Conservation (phyloP, 53 echinoderm and acorn worm genomes). For the Echinometra lucunter region DNA sequence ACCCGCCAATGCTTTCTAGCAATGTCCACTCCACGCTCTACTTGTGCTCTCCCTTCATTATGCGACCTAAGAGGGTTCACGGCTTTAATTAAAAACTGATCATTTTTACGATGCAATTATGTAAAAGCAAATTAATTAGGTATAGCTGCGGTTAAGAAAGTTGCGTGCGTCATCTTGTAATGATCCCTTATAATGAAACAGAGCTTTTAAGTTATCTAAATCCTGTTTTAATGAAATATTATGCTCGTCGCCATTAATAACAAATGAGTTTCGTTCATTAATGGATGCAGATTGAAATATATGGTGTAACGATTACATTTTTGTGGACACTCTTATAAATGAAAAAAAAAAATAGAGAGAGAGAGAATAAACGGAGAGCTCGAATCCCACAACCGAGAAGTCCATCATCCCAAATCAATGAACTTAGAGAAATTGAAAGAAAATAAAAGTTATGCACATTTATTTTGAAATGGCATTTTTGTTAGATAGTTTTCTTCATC, state of each 20-base stretch:
- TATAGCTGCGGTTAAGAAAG: slow-evolving; percentile 11
- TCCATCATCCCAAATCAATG: too few relatives aligned
- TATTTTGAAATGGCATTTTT: too few relatives aligned
- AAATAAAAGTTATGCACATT: too few relatives aligned
- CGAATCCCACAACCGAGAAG: background rate
- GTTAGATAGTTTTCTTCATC: too few relatives aligned
- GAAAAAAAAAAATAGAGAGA: too few relatives aligned
- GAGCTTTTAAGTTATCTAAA: slow-evolving; percentile 32
- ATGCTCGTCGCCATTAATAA: background rate
- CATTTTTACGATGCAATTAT: slow-evolving; percentile 68
- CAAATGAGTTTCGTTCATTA: background rate
- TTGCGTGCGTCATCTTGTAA: background rate
- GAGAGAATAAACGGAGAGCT: background rate
- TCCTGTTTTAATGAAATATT: slow-evolving; percentile 47
- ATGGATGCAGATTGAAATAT: background rate
- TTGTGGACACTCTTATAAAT: background rate
- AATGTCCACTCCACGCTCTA: slow-evolving; percentile 17
- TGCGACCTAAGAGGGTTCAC: background rate
- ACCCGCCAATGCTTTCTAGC: slow-evolving; percentile 11
- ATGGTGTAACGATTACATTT: background rate
- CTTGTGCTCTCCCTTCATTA: background rate
- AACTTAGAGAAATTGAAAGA: too few relatives aligned
- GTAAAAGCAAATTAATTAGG: slow-evolving; percentile 45
- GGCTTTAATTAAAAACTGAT: slow-evolving; percentile 67
- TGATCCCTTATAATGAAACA: background rate